A percentile compares a stretch with the other conserved stretches of the same genome.
These are phyloP conservation scores for Micrasema minimum DNA, from an alignment of 1,140 invertebrate species.

Conservation along the genomic window DNA sequence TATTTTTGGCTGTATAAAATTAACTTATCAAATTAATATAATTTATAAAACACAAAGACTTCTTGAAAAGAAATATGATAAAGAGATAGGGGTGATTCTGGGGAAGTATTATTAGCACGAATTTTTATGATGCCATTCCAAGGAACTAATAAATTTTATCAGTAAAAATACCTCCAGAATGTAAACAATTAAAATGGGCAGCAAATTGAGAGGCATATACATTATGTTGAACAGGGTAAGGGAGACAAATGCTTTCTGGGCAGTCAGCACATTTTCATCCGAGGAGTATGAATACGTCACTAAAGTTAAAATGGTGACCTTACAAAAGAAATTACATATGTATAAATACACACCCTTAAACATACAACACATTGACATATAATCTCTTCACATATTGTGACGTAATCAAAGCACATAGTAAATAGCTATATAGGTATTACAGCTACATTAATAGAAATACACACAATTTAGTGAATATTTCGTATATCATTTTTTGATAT, in stretches of 20 bases:
- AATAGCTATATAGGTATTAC: too few relatives aligned
- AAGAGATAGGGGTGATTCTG: constrained; percentile 16
- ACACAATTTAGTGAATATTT: too few relatives aligned
- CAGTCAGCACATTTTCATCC: constrained; percentile 74
- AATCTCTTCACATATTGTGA: too few relatives aligned
- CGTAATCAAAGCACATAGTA: neutral
- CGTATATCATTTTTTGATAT: too few relatives aligned
- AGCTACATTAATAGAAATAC: too few relatives aligned
- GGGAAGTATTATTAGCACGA: constrained; percentile 6
- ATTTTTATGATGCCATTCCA: constrained; percentile 20
- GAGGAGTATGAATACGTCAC: constrained; percentile 80
- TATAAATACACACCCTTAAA: constrained; percentile 29
- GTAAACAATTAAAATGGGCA: constrained; percentile 77
- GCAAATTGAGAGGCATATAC: constrained; percentile 78
- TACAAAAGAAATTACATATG: constrained; percentile 46
- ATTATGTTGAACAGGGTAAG: constrained; percentile 88
- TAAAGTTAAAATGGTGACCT: constrained; percentile 90
- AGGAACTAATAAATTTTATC: constrained; percentile 12
- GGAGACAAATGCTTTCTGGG: constrained; percentile 86
- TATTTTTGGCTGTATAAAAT: too few relatives aligned
- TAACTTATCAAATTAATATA: too few relatives aligned
- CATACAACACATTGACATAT: too few relatives aligned
- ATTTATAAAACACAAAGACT: constrained; percentile 21
- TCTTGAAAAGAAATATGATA: constrained; percentile 14
- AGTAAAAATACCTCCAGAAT: constrained; percentile 72